Evolutionary conservation across 2,888 invertebrate genomes (phyloP), one percentile per base, ranked within the genome.

Genomic region (Apantesis nais): DNA sequence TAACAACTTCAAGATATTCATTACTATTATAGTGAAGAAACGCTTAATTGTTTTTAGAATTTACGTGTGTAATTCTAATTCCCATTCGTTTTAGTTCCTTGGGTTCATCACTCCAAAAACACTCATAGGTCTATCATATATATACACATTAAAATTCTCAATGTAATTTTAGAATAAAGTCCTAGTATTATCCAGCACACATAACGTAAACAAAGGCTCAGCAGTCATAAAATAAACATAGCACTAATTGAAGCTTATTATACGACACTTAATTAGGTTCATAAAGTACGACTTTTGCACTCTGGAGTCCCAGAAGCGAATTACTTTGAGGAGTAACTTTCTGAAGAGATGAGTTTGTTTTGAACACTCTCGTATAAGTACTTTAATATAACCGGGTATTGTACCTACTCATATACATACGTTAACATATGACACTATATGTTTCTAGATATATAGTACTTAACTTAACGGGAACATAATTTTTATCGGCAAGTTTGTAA

Each of bases 191-290:
- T 72, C 70, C 65, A 68, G 74, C 72, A 77, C 66, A 73, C 61
- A 71, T 73, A 72, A 78, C 70, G 72, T 74, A 78, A 82, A 81
- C 84, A 80, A 78, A 79, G 80, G 71, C 78, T 66, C 73, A 64
- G 70, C 71, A 74, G 76, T 78, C 82, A 82, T 81, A 80, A 82
- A 81, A 82, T 82, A 81, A 80, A 74, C 81, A 80, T 75, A 74
- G 67, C 74, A 77, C 83, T 83, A 86, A 85, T 86, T 86, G 82
- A 83, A 83, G 83, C 82, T 85, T 83, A 84, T 86, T 83, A 85
- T 82, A 78, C 80, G 78, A 82, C 81, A 82, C 80, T 79, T 86
- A 84, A 86, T 86, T 85, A 86, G 78, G 76, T 76, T 71, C 81
- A 80, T 86, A 85, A 85, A 83, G 81, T 80, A 78, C 74, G 80